Evolutionary conservation across 2,113 vertebrate genomes (phyloP).

Genomic region (Gambusia holbrooki): DNA sequence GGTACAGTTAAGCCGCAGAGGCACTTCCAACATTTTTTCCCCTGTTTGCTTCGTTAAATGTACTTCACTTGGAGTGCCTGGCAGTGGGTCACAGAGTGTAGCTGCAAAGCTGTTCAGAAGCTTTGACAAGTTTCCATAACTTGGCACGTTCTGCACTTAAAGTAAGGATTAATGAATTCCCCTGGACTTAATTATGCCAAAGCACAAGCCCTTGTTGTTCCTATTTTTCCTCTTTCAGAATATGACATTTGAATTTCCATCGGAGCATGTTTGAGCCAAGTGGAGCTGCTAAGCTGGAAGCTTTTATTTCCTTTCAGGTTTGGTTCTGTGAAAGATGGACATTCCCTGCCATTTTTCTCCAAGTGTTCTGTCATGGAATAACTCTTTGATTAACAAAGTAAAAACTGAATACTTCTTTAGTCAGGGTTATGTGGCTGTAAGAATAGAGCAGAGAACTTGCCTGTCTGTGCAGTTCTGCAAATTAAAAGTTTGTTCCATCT

Average conservation of each 20-base stretch:
- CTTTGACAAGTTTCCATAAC: constrained; percentile 52
- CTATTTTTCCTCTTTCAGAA: constrained; percentile 46
- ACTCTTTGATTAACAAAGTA: constrained; percentile 25
- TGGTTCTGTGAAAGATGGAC: constrained; percentile 48
- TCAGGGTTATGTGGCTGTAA: not conserved
- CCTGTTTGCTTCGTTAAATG: constrained; percentile 3
- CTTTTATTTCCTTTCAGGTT: constrained; percentile 63
- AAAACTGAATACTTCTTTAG: not conserved
- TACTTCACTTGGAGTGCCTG: constrained; percentile 16
- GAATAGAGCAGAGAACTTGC: not conserved
- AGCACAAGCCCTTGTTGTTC: constrained; percentile 55
- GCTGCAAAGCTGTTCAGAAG: constrained; percentile 23
- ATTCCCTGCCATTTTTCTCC: constrained; percentile 23
- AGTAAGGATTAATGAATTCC: constrained; percentile 69
- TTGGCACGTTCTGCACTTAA: constrained; percentile 48
- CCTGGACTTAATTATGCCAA: constrained; percentile 49
- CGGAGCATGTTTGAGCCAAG: constrained; percentile 32
- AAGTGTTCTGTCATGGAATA: constrained; percentile 57
- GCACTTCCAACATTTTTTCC: constrained; percentile 16
- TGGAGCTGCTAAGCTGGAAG: constrained; percentile 39
- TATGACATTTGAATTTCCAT: constrained; percentile 66
- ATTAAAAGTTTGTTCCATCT: not conserved
- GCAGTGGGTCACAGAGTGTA: constrained; percentile 22
- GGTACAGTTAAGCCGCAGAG: not conserved
- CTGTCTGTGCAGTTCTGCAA: not conserved